Evolutionary conservation across 2,888 invertebrate genomes (phyloP), one percentile per base, ranked within the genome.

Genomic region (Petrophora chlorosata): DNA sequence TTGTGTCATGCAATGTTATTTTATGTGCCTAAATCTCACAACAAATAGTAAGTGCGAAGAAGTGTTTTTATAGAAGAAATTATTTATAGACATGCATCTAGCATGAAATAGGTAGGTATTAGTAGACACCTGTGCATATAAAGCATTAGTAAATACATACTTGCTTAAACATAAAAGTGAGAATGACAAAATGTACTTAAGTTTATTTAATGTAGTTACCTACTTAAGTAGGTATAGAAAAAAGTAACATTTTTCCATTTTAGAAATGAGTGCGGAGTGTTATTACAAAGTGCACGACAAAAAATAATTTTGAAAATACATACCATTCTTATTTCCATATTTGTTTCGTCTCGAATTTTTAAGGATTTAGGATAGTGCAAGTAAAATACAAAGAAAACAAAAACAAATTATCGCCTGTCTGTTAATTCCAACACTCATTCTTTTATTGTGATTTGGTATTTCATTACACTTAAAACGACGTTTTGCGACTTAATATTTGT

Each of bases 371-470:
- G 68, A 70, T 67, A 70, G 74, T 53, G 53, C 52, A 54, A 52
- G 63, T 33, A 40, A 44, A 44, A 9, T 28, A 35, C 56, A 77
- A 74, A 70, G 67, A 74, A 76, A 83, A 79, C 76, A 81, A 84
- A 84, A 85, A 79, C 79, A 82, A 85, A 79, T 78, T 81, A 75
- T 88, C 79, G 79, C 79, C 81, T 84, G 80, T 86, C 87, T 84
- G 88, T 91, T 90, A 90, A 90, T 90, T 90, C 85, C 89, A 88
- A 90, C 90, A 90, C 89, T 90, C 87, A 88, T 90, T 87, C 82
- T 89, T 91, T 91, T 84, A 90, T 90, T 90, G 81, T 80, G 80
- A 81, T 86, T 88, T 84, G 82, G 82, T 85, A 80, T 81, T 83
- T 88, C 82, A 88, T 78, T 76, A 61, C 65, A 76, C 70, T 73